Evolutionary conservation across 1,140 invertebrate species (phyloP), one percentile per base, ranked within the genome.

Genomic region (Eueides isabella): DNA sequence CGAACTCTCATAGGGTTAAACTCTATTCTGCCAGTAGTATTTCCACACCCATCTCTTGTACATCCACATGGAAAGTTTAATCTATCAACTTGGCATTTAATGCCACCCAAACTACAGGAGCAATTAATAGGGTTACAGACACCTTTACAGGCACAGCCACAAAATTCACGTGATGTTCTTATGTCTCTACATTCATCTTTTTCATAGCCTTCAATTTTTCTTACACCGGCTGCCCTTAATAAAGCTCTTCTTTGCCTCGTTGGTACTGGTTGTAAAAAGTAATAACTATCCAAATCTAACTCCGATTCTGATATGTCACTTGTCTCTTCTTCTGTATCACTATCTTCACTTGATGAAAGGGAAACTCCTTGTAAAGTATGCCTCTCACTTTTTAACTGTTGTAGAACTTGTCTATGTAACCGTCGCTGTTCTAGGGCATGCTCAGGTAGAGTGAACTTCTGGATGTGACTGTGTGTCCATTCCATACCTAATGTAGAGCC

Each of bases 401-500:
- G 95, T 33, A 98, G 90, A 76, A 98, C 95, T 76, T 97, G 96
- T 35, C 97, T 95, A 91, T 99, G 98, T 9, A 98, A 93, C 77
- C 97, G 93, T 66, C 97, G 95, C 91, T 98, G 97, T 91, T 99
- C 98, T 11, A 96, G 94, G 0, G 97, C 97, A 92, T 99, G 98
- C 89, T 99, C 94, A 6, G 95, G 88, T 70, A 99, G 85, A 11
- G 97, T 93, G 75, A 95, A 94, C 67, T 96, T 95, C 83, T 97
- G 95, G 55, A 95, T 94, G 85, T 97, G 96, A 7, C 95, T 95
- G 86, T 99, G 98, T 71, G 96, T 95, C 72, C 96, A 95, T 67
- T 96, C 96, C 98, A 99, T 99, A n/a, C 98, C 98, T 67, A 99
- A 94, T 11, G 98, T 99, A 41, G 98, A 98, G 30, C 98, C 98